A percentile compares a stretch with the other conserved stretches of the same genome.
These are phyloP conservation scores for Otolemur crassicaudatus DNA, from an alignment of 2,797 vertebrate genomes.

Conservation along the genomic window DNA sequence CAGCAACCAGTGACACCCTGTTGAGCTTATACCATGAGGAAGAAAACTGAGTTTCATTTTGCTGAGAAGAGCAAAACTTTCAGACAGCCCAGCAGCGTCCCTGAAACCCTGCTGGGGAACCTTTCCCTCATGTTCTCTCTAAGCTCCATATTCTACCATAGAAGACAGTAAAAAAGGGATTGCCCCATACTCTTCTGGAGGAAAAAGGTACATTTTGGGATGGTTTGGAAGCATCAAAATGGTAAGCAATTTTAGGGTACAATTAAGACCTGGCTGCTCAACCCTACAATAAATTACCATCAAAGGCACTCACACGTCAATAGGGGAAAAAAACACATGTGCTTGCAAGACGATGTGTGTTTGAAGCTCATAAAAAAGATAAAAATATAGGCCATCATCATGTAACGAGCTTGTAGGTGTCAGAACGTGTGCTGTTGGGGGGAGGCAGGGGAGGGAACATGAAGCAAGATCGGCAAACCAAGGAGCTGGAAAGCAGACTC, in stretches of 20 bases:
- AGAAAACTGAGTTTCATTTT: conserved; percentile 55
- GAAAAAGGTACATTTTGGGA: conserved; percentile 77
- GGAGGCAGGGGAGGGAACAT: conserved; percentile 16
- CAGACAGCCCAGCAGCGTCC: not conserved
- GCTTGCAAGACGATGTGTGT: conserved; percentile 87
- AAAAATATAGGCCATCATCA: conserved; percentile 86
- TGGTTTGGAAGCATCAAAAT: conserved; percentile 81
- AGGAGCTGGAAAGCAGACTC: conserved; percentile 14
- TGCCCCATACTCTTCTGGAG: conserved; percentile 62
- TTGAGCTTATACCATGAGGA: conserved; percentile 22
- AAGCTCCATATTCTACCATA: conserved; percentile 41
- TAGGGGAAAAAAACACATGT: conserved; percentile 83
- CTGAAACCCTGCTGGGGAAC: conserved; percentile 58
- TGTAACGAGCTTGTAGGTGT: conserved; percentile 81
- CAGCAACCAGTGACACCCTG: not conserved
- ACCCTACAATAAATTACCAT: conserved; percentile 86
- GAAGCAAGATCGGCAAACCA: not conserved
- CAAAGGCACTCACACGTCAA: conserved; percentile 87
- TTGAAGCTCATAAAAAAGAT: conserved; percentile 89
- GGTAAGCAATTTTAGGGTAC: conserved; percentile 83
- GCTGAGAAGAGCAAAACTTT: conserved; percentile 64
- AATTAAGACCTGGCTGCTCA: conserved; percentile 86
- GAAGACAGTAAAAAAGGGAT: conserved; percentile 39
- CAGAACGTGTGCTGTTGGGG: conserved; percentile 63
- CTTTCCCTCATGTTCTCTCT: conserved; percentile 42